phyloP scores from a whole-genome alignment of 2,888 invertebrate genomes.

The Metacarcinus magister region DNA sequence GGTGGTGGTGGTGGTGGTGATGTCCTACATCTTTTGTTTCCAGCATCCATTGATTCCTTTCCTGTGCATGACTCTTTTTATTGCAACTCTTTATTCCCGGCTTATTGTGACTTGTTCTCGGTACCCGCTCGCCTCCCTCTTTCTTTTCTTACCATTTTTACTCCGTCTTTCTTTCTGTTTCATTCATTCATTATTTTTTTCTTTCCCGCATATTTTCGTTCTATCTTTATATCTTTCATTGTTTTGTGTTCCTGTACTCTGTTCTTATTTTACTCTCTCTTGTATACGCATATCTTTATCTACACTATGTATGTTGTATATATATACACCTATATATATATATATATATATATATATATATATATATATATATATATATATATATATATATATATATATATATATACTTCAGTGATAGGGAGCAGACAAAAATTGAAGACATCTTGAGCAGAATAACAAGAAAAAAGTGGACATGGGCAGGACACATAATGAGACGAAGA shows the following conservation, averaged over 20 bases:
- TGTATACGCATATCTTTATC: background rate
- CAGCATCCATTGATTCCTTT: background rate
- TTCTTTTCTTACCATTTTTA: background rate
- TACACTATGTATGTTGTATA: background rate
- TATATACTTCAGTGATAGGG: too few relatives aligned
- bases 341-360: background rate
- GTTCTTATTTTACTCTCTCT: background rate
- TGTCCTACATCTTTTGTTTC: constrained; percentile 38
- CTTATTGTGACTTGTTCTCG: background rate
- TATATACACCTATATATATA: background rate
- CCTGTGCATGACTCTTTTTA: background rate
- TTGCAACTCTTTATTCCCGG: background rate
- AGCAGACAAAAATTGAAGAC: too few relatives aligned
- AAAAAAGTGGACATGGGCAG: too few relatives aligned
- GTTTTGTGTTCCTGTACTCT: background rate
- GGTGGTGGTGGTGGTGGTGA: background rate
- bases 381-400: too few relatives aligned
- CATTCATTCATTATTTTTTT: background rate
- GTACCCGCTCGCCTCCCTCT: background rate
- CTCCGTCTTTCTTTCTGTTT: background rate
- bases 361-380: background rate
- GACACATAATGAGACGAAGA: too few relatives aligned
- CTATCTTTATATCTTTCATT: background rate
- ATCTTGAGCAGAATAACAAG: too few relatives aligned
- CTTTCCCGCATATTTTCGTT: background rate